A percentile compares a stretch with the other conserved stretches of the same genome.
These are phyloP conservation scores for Leucoraja ocellata DNA, from an alignment of 2,797 vertebrate species.

Conservation along the genomic window DNA sequence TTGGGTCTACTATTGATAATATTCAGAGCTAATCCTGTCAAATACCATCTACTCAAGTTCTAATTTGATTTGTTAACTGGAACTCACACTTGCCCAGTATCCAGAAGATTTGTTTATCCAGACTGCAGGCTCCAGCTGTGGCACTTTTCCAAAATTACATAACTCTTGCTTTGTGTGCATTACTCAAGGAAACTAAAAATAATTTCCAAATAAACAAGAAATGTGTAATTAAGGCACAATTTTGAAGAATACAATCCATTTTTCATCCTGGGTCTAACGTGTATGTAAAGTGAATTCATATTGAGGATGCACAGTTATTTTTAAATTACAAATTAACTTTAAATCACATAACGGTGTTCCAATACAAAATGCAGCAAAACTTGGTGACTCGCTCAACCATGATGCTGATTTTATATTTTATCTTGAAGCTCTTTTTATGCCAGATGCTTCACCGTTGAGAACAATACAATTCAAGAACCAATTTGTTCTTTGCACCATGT, in stretches of 20 bases:
- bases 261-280: conserved; percentile 1
- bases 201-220: conserved; percentile 43
- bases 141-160: conserved; percentile 55
- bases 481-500: background rate
- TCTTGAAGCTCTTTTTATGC: background rate
- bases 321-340: background rate
- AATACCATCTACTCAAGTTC: conserved; percentile 49
- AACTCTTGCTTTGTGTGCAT: conserved; percentile 48
- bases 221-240: background rate
- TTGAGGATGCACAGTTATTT: background rate
- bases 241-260: conserved; percentile 46
- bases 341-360: background rate
- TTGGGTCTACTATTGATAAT: conserved; percentile 52
- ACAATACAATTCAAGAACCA: background rate
- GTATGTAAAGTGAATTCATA: background rate
- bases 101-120: conserved; percentile 60
- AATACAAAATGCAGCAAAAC: background rate
- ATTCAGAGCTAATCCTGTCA: conserved; percentile 44
- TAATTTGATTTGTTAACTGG: conserved; percentile 58
- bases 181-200: conserved; percentile 49
- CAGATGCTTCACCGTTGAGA: background rate
- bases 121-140: conserved; percentile 54
- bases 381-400: background rate
- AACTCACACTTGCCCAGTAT: conserved; percentile 49
- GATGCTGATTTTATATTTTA: background rate